Percentiles rank a stretch among this genome's conserved stretches.
These are phyloP conservation scores for Pteria penguin DNA, from an alignment of 2,888 invertebrate species.

Conservation along the genomic window DNA sequence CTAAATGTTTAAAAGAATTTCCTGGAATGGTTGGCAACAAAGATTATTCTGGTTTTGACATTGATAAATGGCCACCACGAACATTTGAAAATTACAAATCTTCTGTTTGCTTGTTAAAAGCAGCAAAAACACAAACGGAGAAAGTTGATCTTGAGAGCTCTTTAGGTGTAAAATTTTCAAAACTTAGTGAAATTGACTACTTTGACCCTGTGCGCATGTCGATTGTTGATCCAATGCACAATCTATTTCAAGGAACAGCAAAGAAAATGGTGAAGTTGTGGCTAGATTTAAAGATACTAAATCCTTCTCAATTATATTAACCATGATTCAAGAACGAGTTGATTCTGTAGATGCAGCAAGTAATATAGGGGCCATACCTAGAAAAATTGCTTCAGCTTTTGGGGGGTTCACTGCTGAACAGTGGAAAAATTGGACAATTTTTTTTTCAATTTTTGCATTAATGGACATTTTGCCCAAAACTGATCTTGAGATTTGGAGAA, in stretches of 20 bases:
- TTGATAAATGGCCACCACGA: constrained; percentile 16
- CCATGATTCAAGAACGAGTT: constrained; percentile 21
- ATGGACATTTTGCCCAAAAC: constrained; percentile 3
- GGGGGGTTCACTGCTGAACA: constrained; percentile 29
- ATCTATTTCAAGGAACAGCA: constrained; percentile 27
- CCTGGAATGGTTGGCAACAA: constrained; percentile 18
- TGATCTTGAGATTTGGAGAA: constrained; percentile 13
- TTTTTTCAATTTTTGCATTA: constrained; percentile 32
- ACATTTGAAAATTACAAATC: not conserved
- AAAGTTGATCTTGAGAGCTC: constrained; percentile 3
- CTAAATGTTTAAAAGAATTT: constrained; percentile 29
- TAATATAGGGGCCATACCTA: constrained; percentile 29
- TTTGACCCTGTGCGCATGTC: constrained; percentile 35
- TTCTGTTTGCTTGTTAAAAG: not conserved
- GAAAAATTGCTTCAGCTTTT: constrained; percentile 31
- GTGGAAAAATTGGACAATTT: constrained; percentile 34
- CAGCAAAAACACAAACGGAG: constrained; percentile 19
- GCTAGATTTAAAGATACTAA: constrained; percentile 13
- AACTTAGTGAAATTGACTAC: constrained; percentile 21
- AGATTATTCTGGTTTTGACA: constrained; percentile 28
- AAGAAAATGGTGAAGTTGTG: constrained; percentile 26
- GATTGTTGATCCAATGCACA: constrained; percentile 30
- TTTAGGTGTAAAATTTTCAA: constrained; percentile 5
- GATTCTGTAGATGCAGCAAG: constrained; percentile 25
- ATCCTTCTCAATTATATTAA: not conserved